These are phyloP conservation scores for Cinclus mexicanus DNA, from an alignment of 2,113 vertebrate species.

Conservation along the genomic window DNA sequence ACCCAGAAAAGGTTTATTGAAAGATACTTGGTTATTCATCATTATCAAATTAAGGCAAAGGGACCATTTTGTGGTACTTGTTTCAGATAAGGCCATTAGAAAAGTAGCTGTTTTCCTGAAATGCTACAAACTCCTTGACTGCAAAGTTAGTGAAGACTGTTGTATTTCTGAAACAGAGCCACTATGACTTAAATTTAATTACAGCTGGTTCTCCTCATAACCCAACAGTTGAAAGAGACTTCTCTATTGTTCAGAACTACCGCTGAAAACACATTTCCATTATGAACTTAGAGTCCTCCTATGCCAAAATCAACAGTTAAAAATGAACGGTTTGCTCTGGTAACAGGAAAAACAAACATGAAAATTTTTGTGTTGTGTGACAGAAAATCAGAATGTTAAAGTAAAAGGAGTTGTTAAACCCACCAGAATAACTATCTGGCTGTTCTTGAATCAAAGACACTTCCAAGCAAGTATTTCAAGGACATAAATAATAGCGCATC, in stretches of 20 bases:
- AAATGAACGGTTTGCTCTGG: slow-evolving; percentile 66
- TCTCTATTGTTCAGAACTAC: slow-evolving; percentile 63
- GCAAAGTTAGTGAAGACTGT: neutral
- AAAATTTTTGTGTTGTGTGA: slow-evolving; percentile 31
- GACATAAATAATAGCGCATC: neutral
- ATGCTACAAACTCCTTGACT: neutral
- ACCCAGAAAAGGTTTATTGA: neutral
- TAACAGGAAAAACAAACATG: slow-evolving; percentile 63
- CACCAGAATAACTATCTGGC: neutral
- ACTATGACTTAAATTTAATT: slow-evolving; percentile 64
- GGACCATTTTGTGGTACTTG: neutral
- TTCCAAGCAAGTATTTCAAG: neutral
- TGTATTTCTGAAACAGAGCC: slow-evolving; percentile 29
- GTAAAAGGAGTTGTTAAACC: slow-evolving; percentile 3
- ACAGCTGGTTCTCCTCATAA: slow-evolving; percentile 57
- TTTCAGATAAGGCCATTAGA: neutral
- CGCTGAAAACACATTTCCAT: slow-evolving; percentile 52
- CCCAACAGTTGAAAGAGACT: slow-evolving; percentile 11
- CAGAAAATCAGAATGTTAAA: slow-evolving; percentile 49
- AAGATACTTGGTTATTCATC: neutral
- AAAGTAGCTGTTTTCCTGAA: neutral
- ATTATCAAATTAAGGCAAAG: neutral
- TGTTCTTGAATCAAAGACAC: neutral
- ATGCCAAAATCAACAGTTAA: slow-evolving; percentile 66
- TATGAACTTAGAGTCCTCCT: slow-evolving; percentile 15